These are phyloP conservation scores for Dreissena rostriformis DNA, from an alignment of 1,140 invertebrate species.

Conservation along the genomic window DNA sequence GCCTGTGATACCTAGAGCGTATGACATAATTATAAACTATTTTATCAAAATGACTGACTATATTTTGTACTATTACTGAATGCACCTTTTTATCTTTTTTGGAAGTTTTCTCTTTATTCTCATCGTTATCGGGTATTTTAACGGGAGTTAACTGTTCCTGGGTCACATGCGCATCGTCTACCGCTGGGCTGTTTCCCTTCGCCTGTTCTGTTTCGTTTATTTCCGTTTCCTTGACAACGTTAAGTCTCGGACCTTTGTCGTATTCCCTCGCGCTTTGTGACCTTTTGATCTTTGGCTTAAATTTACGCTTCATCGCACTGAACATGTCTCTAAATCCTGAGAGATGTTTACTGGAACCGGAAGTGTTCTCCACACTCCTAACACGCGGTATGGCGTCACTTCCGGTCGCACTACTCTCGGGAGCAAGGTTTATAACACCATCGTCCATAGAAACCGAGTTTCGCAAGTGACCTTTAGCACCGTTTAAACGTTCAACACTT, in stretches of 20 bases:
- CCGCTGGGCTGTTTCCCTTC: background rate
- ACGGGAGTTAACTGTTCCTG: slow-evolving; percentile 47
- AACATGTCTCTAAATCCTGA: slow-evolving; percentile 50
- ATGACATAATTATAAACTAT: too few relatives aligned
- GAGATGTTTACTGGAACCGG: slow-evolving; percentile 29
- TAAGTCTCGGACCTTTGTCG: slow-evolving; percentile 23
- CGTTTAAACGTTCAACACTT: slow-evolving; percentile 22
- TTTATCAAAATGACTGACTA: too few relatives aligned
- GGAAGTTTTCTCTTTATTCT: background rate
- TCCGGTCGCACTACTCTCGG: background rate
- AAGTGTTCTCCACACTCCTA: slow-evolving; percentile 32
- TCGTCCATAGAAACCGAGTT: slow-evolving; percentile 54
- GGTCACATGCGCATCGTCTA: slow-evolving; percentile 34
- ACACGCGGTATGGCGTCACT: background rate
- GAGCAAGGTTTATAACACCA: slow-evolving; percentile 15
- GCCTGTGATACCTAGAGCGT: too few relatives aligned
- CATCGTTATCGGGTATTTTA: slow-evolving; percentile 43
- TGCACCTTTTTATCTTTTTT: background rate
- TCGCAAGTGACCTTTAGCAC: slow-evolving; percentile 25
- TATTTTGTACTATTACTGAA: too few relatives aligned
- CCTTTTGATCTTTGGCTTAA: slow-evolving; percentile 50
- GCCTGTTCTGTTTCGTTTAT: background rate
- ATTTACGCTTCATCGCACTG: slow-evolving; percentile 38
- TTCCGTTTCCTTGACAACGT: slow-evolving; percentile 40
- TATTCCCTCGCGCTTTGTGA: slow-evolving; percentile 52